phyloP scores from a whole-genome alignment of 2,888 invertebrate species.

The Hirtodrosophila trivittata region DNA sequence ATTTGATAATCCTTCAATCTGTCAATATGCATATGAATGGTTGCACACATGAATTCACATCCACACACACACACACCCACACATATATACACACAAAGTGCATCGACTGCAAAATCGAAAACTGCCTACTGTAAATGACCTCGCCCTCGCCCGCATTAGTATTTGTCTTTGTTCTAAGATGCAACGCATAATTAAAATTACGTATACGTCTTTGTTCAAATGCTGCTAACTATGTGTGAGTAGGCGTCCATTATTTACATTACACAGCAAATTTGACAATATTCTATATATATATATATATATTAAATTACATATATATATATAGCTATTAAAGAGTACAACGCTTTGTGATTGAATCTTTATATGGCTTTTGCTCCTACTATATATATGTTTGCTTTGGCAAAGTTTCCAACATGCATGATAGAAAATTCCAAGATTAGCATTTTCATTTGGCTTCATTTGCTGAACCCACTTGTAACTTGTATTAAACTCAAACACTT shows the following conservation, averaged over 20 bases:
- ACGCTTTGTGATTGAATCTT: too few species aligned
- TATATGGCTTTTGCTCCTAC: too few species aligned
- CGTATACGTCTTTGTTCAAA: conserved; percentile 18
- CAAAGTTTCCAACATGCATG: conserved; percentile 36
- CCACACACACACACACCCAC: conserved; percentile 14
- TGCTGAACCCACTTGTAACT: conserved; percentile 12
- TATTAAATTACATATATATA: neutral
- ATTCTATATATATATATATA: conserved; percentile 1
- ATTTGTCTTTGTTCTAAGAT: conserved; percentile 63
- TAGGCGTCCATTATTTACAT: conserved; percentile 54
- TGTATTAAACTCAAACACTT: conserved; percentile 39
- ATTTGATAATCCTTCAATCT: conserved; percentile 75
- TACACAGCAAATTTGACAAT: conserved; percentile 45
- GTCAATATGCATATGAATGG: conserved; percentile 66
- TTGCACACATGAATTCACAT: conserved; percentile 51
- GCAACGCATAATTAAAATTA: conserved; percentile 66
- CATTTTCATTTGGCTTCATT: conserved; percentile 49
- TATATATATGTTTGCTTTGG: conserved; percentile 35
- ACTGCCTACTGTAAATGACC: conserved; percentile 26
- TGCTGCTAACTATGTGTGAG: conserved; percentile 2
- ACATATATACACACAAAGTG: conserved; percentile 32
- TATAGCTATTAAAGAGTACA: conserved; percentile 2
- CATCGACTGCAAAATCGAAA: conserved; percentile 56
- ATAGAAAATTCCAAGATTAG: conserved; percentile 43
- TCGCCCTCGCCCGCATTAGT: conserved; percentile 31